Evolutionary conservation across 1,140 invertebrate genomes (phyloP), one percentile per base, ranked within the genome.

Genomic region (Brachionus koreanus): DNA sequence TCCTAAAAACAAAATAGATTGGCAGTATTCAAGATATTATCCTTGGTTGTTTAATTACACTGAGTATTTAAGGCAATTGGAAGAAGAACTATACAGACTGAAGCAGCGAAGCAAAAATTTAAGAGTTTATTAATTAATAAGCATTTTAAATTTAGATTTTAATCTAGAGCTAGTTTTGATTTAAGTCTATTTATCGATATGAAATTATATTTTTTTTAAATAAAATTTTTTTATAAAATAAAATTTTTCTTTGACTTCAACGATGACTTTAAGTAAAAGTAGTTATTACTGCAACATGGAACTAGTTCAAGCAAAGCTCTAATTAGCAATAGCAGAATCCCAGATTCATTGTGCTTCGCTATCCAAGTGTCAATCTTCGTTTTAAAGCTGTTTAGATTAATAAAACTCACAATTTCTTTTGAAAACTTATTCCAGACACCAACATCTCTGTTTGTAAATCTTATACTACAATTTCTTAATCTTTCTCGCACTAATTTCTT

Each of bases 11-110:
- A 74, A n/a, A 74, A 13, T 61, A 35, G 76, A 79, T 61, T 79
- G 76, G 76, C 46, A 65, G 37, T 79, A 79, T 65, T 37, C 76
- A 16, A 23, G 76, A 57, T 79, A 79, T 25, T 79, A 79, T 43
- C 76, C 76, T 43, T 79, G 76, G 76, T 65, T 79, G 16, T 79
- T 79, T 35, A 65, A 65, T 37, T 79, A 79, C 19, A 57, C 49
- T 16, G 76, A 79, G 13, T 79, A 79, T 65, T 25, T 79, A 35
- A 79, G 76, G 61, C 25, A 79, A 37, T 65, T 79, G 19, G 76
- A 79, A 61, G 76, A 79, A 19, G 76, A 79, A 6, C 25, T 79
- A 10, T 39, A 33, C 42, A 61, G 37, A n/a, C 29, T 79, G 6
- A 79, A 79, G 33, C 19, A 33, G 12, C 12, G 61, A 61, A 79